These are phyloP conservation scores for Drosophila anceps DNA, from an alignment of 2,888 invertebrate species.

Conservation along the genomic window DNA sequence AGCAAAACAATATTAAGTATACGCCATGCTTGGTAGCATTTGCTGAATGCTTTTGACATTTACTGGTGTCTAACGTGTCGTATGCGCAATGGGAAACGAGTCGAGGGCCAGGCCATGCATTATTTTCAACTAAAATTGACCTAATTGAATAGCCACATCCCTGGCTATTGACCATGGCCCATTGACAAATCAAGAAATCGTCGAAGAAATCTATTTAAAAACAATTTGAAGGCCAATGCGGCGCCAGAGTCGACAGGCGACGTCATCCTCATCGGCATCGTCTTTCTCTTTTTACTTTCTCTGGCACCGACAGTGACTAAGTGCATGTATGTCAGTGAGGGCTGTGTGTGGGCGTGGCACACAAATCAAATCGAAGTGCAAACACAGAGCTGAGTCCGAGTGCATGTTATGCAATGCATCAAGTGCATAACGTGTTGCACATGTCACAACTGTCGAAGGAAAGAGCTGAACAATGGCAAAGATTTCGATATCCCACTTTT, in stretches of 20 bases:
- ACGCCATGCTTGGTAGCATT: slow-evolving; percentile 19
- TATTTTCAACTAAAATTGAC: slow-evolving; percentile 32
- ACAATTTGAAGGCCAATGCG: slow-evolving; percentile 40
- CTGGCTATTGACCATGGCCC: slow-evolving; percentile 16
- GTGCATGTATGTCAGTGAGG: slow-evolving; percentile 52
- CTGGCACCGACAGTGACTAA: slow-evolving; percentile 61
- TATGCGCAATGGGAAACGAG: slow-evolving; percentile 29
- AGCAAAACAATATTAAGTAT: slow-evolving; percentile 23
- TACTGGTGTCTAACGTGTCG: slow-evolving; percentile 27
- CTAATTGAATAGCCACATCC: slow-evolving; percentile 38
- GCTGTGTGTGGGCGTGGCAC: slow-evolving; percentile 25
- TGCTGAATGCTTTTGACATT: slow-evolving; percentile 21
- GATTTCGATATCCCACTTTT: background rate
- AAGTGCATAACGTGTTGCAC: slow-evolving; percentile 47
- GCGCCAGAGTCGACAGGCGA: background rate
- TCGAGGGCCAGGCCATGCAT: slow-evolving; percentile 10
- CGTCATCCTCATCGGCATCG: slow-evolving; percentile 10
- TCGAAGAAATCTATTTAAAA: slow-evolving; percentile 36
- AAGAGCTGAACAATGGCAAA: background rate
- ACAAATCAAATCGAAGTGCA: slow-evolving; percentile 35
- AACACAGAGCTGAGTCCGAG: slow-evolving; percentile 17
- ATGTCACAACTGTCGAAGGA: slow-evolving; percentile 1
- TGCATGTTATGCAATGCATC: slow-evolving; percentile 43
- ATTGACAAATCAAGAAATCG: slow-evolving; percentile 26
- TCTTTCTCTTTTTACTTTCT: background rate